phyloP scores from a whole-genome alignment of 35 echinoderm and acorn worm genomes.

The Stichopus chloronotus region DNA sequence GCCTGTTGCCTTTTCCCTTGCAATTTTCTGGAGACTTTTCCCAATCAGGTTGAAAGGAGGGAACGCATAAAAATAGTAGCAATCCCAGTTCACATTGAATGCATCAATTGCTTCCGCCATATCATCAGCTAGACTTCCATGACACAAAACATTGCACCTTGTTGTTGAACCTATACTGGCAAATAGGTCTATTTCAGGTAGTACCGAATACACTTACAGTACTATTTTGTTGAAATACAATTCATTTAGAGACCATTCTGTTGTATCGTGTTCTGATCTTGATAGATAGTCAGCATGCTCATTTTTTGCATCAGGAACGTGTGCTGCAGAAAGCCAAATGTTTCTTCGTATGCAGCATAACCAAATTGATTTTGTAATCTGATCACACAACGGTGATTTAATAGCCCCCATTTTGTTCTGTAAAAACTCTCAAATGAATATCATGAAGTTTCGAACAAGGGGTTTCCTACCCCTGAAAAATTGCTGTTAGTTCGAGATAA shows the following conservation, averaged over 20 bases:
- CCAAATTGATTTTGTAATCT: too few species aligned
- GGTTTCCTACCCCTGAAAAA: background rate
- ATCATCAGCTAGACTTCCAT: constrained; percentile 56
- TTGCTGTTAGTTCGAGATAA: constrained; percentile 51
- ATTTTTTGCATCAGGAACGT: too few species aligned
- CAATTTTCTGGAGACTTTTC: constrained; percentile 45
- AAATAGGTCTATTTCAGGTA: constrained; percentile 67
- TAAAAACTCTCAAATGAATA: constrained; percentile 1
- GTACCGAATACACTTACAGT: constrained; percentile 39
- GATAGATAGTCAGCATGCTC: too few species aligned
- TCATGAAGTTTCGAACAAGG: constrained; percentile 13
- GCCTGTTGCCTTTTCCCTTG: constrained; percentile 27
- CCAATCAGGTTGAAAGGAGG: constrained; percentile 57
- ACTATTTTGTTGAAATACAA: constrained; percentile 1
- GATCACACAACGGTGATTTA: constrained; percentile 46
- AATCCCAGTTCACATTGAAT: constrained; percentile 32
- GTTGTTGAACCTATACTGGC: constrained; percentile 44
- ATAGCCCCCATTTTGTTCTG: constrained; percentile 54
- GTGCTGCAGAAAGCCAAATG: too few species aligned
- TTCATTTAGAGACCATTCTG: too few species aligned
- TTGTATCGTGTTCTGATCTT: too few species aligned
- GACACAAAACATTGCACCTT: constrained; percentile 52
- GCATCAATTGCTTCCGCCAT: constrained; percentile 75
- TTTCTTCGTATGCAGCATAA: background rate
- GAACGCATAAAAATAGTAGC: constrained; percentile 49